These are phyloP conservation scores for Bos indicus DNA, from an alignment of 2,113 vertebrate genomes.

Conservation along the genomic window DNA sequence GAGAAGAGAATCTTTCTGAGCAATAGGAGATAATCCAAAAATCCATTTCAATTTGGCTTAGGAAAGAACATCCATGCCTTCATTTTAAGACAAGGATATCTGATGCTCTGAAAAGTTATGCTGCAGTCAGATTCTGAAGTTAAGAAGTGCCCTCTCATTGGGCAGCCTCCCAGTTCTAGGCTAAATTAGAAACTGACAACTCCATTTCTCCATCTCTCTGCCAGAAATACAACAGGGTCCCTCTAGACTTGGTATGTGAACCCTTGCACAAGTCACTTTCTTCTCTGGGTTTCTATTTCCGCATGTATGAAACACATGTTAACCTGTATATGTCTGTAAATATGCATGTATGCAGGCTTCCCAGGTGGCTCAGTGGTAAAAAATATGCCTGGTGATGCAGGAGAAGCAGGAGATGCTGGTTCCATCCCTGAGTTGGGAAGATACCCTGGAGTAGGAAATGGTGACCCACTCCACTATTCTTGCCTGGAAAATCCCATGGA, in stretches of 20 bases:
- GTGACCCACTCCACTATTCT: not conserved
- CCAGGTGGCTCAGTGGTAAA: not conserved
- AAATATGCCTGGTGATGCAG: not conserved
- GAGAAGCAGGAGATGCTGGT: not conserved
- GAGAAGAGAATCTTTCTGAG: not conserved
- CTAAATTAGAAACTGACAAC: not conserved
- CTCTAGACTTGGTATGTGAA: not conserved
- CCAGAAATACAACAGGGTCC: not conserved
- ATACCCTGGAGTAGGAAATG: not conserved
- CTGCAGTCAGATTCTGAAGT: not conserved
- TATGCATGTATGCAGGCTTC: not conserved
- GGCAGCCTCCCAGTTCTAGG: no score
- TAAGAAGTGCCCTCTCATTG: not conserved
- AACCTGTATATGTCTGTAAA: rapidly evolving
- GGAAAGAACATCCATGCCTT: not conserved
- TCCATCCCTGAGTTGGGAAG: not conserved
- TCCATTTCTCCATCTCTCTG: not conserved
- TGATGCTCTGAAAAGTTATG: not conserved
- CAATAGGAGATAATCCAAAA: constrained; percentile 32
- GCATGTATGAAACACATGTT: not conserved
- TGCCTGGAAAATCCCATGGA: not conserved
- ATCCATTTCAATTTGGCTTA: constrained; percentile 53
- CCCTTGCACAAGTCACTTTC: not conserved
- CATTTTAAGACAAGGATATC: not conserved
- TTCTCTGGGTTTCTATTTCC: not conserved